Evolutionary conservation across 2,113 vertebrate genomes (phyloP).

Genomic region (Dermatemys mawii): DNA sequence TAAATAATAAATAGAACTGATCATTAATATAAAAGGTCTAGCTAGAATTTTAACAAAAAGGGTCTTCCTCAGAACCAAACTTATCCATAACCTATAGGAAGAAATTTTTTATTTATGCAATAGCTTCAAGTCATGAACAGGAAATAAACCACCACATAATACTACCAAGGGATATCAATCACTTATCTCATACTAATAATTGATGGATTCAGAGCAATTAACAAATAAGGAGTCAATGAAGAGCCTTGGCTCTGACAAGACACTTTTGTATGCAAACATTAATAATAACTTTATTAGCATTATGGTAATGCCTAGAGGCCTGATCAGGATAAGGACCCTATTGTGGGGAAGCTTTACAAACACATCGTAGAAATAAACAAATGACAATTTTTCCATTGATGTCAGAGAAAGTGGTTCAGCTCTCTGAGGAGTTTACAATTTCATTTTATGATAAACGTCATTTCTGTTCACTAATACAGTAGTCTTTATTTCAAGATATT

Average conservation of each 20-base stretch:
- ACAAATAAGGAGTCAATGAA: not conserved
- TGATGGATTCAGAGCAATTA: not conserved
- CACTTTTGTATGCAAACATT: accelerated
- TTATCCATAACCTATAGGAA: not conserved
- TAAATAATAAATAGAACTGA: not conserved
- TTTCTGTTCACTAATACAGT: not conserved
- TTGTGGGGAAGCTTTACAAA: not conserved
- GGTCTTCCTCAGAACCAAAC: not conserved
- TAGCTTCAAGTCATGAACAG: not conserved
- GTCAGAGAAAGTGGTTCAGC: not conserved
- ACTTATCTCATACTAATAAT: not conserved
- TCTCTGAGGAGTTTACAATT: not conserved
- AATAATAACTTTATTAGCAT: not conserved
- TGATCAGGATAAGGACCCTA: not conserved
- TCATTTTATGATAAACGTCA: not conserved
- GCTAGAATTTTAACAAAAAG: not conserved
- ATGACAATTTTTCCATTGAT: not conserved
- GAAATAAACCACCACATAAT: not conserved
- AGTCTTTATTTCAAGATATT: not conserved
- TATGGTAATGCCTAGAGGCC: not conserved
- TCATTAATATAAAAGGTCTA: not conserved
- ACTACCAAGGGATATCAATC: not conserved
- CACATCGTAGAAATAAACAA: not conserved
- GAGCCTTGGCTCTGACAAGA: not conserved
- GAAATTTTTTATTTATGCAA: not conserved